Base-by-base conservation (phyloP, 2,113 vertebrate species). In the Microcebus tavaratra region DNA sequence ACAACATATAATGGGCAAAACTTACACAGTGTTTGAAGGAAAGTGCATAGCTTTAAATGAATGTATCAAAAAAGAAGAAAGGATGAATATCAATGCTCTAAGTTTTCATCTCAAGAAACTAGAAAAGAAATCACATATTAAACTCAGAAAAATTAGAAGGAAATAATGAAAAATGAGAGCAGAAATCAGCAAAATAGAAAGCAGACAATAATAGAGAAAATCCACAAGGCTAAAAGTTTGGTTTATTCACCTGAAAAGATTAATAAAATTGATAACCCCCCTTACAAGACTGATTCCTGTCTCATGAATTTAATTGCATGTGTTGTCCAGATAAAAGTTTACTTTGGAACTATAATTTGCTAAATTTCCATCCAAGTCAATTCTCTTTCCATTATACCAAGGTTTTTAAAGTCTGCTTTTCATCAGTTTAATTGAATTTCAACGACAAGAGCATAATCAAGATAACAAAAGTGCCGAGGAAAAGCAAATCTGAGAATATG, bases 241-340 rank as follows among this genome's bases (percentile, higher is more conserved):
- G 20, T 55, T 82, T 55, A 61, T 75, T 55, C 63, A 14, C 79
- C 14, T 25, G 75, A 95, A 93, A 73, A 80, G 39, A 92, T 94
- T 53, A 84, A 68, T 94, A 83, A 88, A 90, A 72, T 72, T 90
- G 50, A 88, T 72, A 73, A 63, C 39, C 13, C 1, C 10, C 31
- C 31, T 48, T 48, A 21, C 21, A 65, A 95, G n/a, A 94, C 53
- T 78, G 27, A 76, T 72, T 92, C 89, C 42, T 89, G 55, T 73
- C 34, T 88, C 68, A 89, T 91, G 76, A 65, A 36, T 3, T 87
- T 85, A 78, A 90, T 72, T 81, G 6, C 53, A 23, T 84, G 15
- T 87, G 73, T 93, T 97, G 78, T 63, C 73, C 83, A 50, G 59
- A 95, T 85, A 67, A 65, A 89, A 89, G 36, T 94, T 95, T 84